phyloP scores from a whole-genome alignment of 30 jellyfish, hydroid and myxozoan species.

The Cassiopea andromeda region DNA sequence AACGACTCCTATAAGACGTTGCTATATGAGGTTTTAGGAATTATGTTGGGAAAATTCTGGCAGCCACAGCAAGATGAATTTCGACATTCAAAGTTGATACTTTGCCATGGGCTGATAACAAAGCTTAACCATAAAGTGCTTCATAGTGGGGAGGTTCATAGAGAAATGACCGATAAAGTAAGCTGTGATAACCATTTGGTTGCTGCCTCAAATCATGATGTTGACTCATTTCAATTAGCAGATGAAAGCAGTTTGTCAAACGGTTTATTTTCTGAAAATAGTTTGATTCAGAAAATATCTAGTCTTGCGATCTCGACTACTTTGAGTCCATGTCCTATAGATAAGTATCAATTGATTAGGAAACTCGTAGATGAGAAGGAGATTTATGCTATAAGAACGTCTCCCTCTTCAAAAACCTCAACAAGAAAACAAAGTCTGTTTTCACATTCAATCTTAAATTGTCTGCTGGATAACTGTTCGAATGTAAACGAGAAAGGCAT shows the following conservation, averaged over 20 bases:
- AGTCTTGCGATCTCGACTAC: background rate
- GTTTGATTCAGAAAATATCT: background rate
- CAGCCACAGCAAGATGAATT: background rate
- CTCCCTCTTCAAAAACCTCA: background rate
- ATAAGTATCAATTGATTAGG: too few relatives aligned
- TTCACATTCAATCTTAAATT: conserved; percentile 9
- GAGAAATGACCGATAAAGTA: background rate
- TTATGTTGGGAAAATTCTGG: background rate
- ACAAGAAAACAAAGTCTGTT: conserved; percentile 13
- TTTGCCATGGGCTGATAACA: conserved; percentile 65
- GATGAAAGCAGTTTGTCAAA: background rate
- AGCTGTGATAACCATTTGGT: background rate
- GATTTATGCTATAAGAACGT: background rate
- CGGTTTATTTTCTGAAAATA: background rate
- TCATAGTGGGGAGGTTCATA: conserved; percentile 6
- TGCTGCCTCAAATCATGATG: background rate
- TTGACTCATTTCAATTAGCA: background rate
- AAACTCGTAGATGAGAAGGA: background rate
- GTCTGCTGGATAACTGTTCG: conserved; percentile 44
- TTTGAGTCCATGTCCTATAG: too few relatives aligned
- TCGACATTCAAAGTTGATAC: conserved; percentile 16
- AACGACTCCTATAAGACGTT: background rate
- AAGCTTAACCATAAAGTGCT: conserved; percentile 36
- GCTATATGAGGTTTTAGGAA: background rate
- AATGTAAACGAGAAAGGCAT: conserved; percentile 65